Evolutionary conservation across 2,888 invertebrate genomes (phyloP).

Genomic region (Napeogenes inachia): DNA sequence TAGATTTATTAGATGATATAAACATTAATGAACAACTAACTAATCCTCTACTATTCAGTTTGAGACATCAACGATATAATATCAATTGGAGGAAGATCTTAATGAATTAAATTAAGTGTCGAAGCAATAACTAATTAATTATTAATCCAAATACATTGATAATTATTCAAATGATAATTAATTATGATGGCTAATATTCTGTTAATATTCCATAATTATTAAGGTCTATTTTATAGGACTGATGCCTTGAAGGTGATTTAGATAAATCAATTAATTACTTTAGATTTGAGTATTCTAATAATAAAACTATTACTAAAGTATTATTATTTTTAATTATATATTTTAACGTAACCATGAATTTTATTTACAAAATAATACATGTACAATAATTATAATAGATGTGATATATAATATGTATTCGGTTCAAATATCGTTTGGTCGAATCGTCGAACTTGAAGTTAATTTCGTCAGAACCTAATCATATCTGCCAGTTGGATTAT

Average conservation of each 20-base stretch:
- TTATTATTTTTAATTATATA: no score
- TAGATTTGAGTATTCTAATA: no score
- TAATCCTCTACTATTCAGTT: background rate
- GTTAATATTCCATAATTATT: background rate
- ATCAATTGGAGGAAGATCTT: background rate
- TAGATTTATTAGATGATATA: no score
- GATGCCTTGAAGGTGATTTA: no score
- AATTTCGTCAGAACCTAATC: slow-evolving; percentile 28
- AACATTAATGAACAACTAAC: background rate
- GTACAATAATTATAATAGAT: no score
- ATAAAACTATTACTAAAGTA: no score
- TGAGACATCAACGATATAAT: background rate
- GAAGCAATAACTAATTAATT: slow-evolving; percentile 1
- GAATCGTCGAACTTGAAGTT: slow-evolving; percentile 24
- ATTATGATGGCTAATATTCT: background rate
- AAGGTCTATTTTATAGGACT: background rate
- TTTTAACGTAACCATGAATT: no score
- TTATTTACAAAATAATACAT: no score
- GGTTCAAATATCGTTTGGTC: slow-evolving; percentile 4
- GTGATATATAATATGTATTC: background rate
- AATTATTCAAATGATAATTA: slow-evolving; percentile 3
- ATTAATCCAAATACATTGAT: background rate
- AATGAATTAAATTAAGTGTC: slow-evolving; percentile 2
- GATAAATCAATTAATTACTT: no score
- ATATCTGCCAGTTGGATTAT: slow-evolving; percentile 26